A percentile compares a stretch with the other conserved stretches of the same genome.
phyloP scores from a whole-genome alignment of 2,797 vertebrate species.

The Crocidura indochinensis region DNA sequence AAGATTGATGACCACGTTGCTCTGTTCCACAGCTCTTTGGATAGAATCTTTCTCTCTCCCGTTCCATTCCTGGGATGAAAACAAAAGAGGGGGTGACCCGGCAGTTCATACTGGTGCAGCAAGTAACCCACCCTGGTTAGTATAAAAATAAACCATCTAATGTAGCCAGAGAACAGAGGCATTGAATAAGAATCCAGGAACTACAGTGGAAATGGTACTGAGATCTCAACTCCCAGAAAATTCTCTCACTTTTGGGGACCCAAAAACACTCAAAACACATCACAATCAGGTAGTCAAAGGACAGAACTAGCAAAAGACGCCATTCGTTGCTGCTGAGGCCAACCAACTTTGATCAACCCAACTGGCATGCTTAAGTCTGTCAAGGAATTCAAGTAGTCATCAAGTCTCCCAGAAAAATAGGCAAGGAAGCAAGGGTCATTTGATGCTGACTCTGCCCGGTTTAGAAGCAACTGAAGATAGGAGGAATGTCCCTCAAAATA shows the following conservation, averaged over 20 bases:
- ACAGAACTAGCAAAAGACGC: neutral
- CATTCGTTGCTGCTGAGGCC: neutral
- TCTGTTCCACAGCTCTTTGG: constrained; percentile 93
- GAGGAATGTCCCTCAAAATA: neutral
- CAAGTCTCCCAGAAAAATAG: neutral
- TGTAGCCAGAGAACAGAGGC: neutral
- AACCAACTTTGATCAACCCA: neutral
- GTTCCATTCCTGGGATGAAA: constrained; percentile 94
- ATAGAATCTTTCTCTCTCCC: constrained; percentile 94
- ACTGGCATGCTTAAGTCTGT: neutral
- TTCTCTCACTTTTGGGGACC: neutral
- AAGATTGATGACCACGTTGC: constrained; percentile 97
- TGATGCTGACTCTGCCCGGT: too few relatives aligned
- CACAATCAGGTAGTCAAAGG: constrained; percentile 2
- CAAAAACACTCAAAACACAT: neutral
- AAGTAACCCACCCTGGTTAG: fast-evolving
- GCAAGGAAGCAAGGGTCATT: neutral
- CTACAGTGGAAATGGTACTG: neutral
- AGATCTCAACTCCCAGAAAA: neutral
- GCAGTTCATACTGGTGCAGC: neutral
- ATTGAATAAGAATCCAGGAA: neutral
- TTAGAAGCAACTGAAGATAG: neutral
- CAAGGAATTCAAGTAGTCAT: neutral
- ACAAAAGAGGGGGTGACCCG: neutral
- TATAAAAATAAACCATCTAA: neutral